Percentiles rank a stretch among this genome's conserved stretches.
phyloP scores from a whole-genome alignment of 2,888 invertebrate genomes.

The Nomada ferruginata region DNA sequence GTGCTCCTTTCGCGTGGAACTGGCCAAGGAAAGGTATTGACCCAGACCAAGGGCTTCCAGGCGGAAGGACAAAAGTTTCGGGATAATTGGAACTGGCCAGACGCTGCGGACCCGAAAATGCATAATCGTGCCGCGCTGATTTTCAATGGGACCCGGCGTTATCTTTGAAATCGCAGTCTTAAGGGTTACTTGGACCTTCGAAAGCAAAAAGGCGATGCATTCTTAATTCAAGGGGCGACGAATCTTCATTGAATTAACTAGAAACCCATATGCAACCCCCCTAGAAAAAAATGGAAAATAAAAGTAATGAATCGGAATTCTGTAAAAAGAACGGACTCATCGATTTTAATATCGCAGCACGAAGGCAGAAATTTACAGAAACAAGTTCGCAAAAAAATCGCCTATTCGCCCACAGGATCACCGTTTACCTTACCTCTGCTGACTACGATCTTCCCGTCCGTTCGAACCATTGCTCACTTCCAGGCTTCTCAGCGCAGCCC shows the following conservation, averaged over 20 bases:
- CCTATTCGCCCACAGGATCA: no score
- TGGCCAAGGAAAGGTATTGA: conserved; percentile 68
- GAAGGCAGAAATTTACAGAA: no score
- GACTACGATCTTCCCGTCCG: neutral
- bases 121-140: conserved; percentile 66
- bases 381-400: no score
- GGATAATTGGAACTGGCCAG: conserved; percentile 76
- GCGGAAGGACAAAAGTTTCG: conserved; percentile 78
- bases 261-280: no score
- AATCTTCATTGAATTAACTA: neutral
- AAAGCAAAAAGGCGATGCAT: neutral
- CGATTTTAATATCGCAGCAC: no score
- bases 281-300: no score
- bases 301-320: no score
- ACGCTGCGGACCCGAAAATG: conserved; percentile 59
- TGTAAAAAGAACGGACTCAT: no score
- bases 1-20: conserved; percentile 62
- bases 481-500: neutral
- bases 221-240: neutral
- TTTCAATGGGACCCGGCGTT: conserved; percentile 59
- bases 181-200: neutral
- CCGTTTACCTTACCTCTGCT: neutral
- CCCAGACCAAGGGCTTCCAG: conserved; percentile 61
- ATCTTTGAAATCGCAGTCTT: conserved; percentile 20
- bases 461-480: neutral